Evolutionary conservation across 2,888 invertebrate genomes (phyloP).

Genomic region (Microctonus brassicae): DNA sequence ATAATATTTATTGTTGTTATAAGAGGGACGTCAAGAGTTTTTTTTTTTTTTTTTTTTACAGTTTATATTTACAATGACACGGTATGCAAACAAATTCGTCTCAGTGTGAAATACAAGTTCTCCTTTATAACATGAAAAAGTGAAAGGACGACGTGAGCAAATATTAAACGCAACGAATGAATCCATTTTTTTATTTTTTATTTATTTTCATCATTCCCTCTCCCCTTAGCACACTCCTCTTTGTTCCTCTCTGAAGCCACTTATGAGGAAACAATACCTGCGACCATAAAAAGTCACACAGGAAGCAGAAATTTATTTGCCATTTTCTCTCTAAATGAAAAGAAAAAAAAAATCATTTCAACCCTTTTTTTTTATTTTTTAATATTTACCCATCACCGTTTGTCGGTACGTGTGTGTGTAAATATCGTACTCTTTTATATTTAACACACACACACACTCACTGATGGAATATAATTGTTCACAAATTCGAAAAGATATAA

Average conservation of each 20-base stretch:
- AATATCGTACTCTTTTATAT: no score
- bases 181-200: constrained; percentile 22
- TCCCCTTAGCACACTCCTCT: neutral
- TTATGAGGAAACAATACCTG: neutral
- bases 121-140: constrained; percentile 38
- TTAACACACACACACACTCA: no score
- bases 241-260: neutral
- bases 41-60: neutral
- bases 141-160: constrained; percentile 43
- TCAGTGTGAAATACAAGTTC: constrained; percentile 32
- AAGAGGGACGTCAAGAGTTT: neutral
- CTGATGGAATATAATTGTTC: no score
- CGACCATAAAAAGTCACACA: constrained; percentile 1
- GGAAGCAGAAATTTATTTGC: constrained; percentile 3
- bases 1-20: neutral
- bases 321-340: constrained; percentile 1
- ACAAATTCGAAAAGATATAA: neutral
- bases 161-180: constrained; percentile 45
- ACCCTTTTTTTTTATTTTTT: neutral
- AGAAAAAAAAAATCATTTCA: constrained; percentile 1
- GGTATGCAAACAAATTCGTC: constrained; percentile 37
- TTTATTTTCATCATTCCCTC: neutral
- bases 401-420: neutral
- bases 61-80: constrained; percentile 37
- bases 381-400: neutral